Evolutionary conservation across 2,797 vertebrate genomes (phyloP).

Genomic region (Schizopygopsis pylzovi): DNA sequence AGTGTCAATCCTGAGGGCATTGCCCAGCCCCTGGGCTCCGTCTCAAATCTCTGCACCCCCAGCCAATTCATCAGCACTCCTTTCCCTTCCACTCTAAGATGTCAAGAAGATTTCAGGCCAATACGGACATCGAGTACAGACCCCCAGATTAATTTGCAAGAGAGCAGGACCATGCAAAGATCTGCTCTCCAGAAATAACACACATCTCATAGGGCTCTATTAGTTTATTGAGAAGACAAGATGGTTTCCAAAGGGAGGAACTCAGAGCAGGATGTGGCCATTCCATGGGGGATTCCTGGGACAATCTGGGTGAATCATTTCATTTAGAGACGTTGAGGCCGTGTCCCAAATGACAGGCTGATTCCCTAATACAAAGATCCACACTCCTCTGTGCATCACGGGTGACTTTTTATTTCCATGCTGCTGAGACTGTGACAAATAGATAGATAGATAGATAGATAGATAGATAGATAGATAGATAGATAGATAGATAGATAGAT

Average conservation of each 20-base stretch:
- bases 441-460: not conserved
- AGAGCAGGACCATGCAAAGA: conserved; percentile 47
- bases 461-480: not conserved
- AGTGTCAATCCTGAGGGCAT: conserved; percentile 61
- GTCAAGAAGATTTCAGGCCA: conserved; percentile 53
- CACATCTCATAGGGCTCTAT: conserved; percentile 63
- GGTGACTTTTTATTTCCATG: not conserved
- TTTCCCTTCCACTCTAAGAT: conserved; percentile 46
- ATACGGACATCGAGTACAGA: conserved; percentile 40
- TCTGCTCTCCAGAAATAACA: conserved; percentile 64
- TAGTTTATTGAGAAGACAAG: conserved; percentile 55
- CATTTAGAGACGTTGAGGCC: conserved; percentile 44
- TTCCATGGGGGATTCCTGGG: conserved; percentile 11
- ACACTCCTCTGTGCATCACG: not conserved
- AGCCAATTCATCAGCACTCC: conserved; percentile 63
- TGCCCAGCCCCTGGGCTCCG: conserved; percentile 42
- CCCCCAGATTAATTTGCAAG: conserved; percentile 27
- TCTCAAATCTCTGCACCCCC: conserved; percentile 55
- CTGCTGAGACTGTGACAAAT: not conserved
- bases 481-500: not conserved
- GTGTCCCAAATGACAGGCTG: conserved; percentile 4
- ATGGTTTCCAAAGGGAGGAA: conserved; percentile 49
- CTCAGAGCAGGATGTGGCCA: not conserved
- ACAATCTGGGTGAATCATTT: conserved; percentile 51
- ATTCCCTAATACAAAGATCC: conserved; percentile 2